phyloP scores from a whole-genome alignment of 2,797 vertebrate genomes.

The Allobates femoralis region DNA sequence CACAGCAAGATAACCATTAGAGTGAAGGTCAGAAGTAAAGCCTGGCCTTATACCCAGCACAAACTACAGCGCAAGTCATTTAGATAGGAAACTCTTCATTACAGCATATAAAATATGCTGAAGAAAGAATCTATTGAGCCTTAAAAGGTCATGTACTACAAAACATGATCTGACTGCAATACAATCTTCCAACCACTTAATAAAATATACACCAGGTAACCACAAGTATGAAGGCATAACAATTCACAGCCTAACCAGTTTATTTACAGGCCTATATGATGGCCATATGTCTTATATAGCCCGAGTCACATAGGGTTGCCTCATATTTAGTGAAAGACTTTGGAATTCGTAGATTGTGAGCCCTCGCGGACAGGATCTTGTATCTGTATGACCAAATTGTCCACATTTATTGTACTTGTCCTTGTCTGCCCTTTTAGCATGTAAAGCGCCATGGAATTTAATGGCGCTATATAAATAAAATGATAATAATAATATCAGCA shows the following conservation, averaged over 20 bases:
- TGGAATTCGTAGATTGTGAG: no score
- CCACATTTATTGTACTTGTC: no score
- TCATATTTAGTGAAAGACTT: background rate
- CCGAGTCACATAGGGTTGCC: background rate
- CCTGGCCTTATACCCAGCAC: background rate
- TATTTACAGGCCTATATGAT: background rate
- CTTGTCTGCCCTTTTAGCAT: no score
- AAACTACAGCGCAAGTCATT: background rate
- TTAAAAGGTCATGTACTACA: slow-evolving; percentile 50
- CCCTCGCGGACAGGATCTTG: no score
- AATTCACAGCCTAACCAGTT: background rate
- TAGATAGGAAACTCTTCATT: slow-evolving; percentile 37
- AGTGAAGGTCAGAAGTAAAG: slow-evolving; percentile 54
- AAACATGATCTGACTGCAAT: slow-evolving; percentile 23
- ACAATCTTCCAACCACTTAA: background rate
- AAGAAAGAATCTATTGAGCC: slow-evolving; percentile 50
- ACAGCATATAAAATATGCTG: slow-evolving; percentile 2
- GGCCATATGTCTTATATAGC: no score
- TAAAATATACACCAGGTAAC: background rate
- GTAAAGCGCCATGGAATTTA: no score
- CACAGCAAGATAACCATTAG: slow-evolving; percentile 39
- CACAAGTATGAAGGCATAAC: background rate
- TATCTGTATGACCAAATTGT: no score
- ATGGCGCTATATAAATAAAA: no score
- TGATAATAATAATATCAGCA: no score